Conservation (phyloP, 2,113 vertebrate species). For the Sinocyclocheilus grahami region DNA sequence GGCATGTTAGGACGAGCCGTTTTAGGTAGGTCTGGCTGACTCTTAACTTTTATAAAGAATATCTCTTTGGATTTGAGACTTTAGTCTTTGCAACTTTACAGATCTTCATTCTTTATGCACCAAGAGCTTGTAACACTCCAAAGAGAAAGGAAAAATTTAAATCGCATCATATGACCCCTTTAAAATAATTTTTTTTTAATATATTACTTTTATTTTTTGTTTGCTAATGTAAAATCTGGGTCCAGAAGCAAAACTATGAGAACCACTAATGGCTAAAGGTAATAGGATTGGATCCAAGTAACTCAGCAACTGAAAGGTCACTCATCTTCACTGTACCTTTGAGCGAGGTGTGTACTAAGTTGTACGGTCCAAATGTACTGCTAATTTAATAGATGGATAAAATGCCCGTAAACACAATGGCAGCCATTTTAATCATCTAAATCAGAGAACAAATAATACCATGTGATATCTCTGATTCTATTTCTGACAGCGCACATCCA, state of each 20-base stretch:
- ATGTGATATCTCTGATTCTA: conserved; percentile 19
- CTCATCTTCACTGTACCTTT: neutral
- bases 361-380: neutral
- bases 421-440: conserved; percentile 9
- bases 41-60: no score
- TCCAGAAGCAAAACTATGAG: neutral
- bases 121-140: no score
- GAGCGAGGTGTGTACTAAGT: neutral
- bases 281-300: neutral
- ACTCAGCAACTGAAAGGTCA: conserved; percentile 3
- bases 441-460: neutral
- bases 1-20: no score
- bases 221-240: neutral
- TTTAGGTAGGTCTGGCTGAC: no score
- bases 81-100: no score
- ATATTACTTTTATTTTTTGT: no score
- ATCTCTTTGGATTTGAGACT: no score
- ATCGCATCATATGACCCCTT: no score
- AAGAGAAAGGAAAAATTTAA: no score
- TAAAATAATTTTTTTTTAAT: no score
- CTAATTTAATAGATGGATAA: conserved; percentile 2
- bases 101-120: no score
- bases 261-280: neutral
- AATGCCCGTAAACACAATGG: neutral
- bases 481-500: conserved; percentile 24